Percentiles rank a stretch among this genome's conserved stretches.
phyloP scores from a whole-genome alignment of 2,113 vertebrate genomes.

The Corythaeola cristata region DNA sequence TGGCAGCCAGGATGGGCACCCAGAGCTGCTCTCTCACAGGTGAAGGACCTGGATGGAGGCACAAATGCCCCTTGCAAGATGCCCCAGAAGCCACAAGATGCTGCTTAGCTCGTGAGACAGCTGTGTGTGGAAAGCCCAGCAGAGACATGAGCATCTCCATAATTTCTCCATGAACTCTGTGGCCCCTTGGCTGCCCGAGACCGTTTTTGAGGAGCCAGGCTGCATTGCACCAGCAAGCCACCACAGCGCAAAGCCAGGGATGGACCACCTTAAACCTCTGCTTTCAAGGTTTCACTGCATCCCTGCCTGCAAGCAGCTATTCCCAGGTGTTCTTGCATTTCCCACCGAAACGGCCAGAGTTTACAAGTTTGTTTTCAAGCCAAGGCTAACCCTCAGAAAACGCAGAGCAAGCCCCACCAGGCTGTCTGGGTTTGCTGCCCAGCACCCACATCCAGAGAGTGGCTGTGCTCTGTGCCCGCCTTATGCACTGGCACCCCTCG shows the following conservation, averaged over 20 bases:
- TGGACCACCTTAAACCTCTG: not conserved
- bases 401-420: not conserved
- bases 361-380: not conserved
- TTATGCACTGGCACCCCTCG: fast-evolving
- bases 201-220: not conserved
- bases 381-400: not conserved
- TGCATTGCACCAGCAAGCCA: not conserved
- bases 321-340: not conserved
- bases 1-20: not conserved
- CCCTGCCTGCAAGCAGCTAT: not conserved
- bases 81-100: not conserved
- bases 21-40: not conserved
- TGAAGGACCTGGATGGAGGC: not conserved
- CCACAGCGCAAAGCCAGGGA: fast-evolving
- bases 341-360: fast-evolving
- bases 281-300: not conserved
- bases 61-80: not conserved
- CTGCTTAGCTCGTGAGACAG: not conserved
- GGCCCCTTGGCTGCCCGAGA: not conserved
- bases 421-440: not conserved
- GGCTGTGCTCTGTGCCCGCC: fast-evolving
- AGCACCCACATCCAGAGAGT: fast-evolving
- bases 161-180: not conserved
- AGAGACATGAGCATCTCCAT: not conserved
- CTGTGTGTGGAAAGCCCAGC: not conserved